Conservation (phyloP, 1,140 invertebrate species). For the Meloidogyne exigua region DNA sequence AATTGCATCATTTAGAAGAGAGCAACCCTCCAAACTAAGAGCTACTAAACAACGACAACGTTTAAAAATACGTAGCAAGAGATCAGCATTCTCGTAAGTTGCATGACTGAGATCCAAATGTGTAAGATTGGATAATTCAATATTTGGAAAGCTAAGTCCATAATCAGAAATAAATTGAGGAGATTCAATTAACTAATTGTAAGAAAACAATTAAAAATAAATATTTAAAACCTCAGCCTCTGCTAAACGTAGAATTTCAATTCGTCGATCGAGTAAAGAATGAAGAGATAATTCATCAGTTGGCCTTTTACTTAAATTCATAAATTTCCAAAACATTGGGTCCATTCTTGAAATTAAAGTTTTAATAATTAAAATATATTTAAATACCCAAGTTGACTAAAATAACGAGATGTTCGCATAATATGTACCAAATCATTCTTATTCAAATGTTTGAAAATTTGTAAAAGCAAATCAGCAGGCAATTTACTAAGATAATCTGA, state of each 20-base stretch:
- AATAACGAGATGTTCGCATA: constrained; percentile 21
- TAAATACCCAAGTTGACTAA: constrained; percentile 13
- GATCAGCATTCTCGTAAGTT: not conserved
- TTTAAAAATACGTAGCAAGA: constrained; percentile 2
- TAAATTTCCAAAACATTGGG: constrained; percentile 14
- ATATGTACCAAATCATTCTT: constrained; percentile 23
- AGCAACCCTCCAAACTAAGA: constrained; percentile 17
- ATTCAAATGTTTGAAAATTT: constrained; percentile 22
- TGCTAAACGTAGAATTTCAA: constrained; percentile 23
- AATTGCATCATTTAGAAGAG: constrained; percentile 13
- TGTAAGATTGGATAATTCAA: constrained; percentile 1
- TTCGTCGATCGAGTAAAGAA: constrained; percentile 8
- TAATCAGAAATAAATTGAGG: constrained; percentile 13
- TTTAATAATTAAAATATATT: not conserved
- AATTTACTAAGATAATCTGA: constrained; percentile 19
- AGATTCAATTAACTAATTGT: not conserved
- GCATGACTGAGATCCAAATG: constrained; percentile 28
- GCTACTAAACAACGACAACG: constrained; percentile 14
- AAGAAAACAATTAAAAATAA: not conserved
- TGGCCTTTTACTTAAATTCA: constrained; percentile 15
- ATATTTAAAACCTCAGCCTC: not conserved
- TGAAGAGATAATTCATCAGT: constrained; percentile 21
- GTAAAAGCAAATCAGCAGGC: constrained; percentile 12
- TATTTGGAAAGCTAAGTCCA: not conserved
- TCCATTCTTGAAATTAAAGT: constrained; percentile 9